Evolutionary conservation across 2,797 vertebrate genomes (phyloP).

Genomic region (Artibeus jamaicensis): DNA sequence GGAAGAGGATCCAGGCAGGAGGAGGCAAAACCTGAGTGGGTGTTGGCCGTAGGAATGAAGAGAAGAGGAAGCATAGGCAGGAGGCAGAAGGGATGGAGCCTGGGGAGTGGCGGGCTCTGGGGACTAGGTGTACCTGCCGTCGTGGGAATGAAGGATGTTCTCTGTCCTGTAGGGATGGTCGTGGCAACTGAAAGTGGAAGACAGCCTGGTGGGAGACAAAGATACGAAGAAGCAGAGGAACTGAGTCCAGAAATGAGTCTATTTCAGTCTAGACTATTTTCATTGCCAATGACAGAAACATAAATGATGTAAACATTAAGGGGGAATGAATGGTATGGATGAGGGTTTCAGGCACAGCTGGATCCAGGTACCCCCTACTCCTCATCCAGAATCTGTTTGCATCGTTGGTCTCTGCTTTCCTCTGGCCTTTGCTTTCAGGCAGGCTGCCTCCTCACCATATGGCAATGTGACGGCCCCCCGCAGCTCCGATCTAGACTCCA

Average conservation of each 20-base stretch:
- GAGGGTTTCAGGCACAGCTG: neutral
- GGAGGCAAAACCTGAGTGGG: too few species aligned
- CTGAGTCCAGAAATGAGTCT: neutral
- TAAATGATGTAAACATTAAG: neutral
- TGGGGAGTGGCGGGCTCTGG: too few species aligned
- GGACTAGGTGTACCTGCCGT: neutral
- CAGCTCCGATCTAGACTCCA: neutral
- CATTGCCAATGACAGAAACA: neutral
- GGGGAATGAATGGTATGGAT: neutral
- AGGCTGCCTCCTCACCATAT: neutral
- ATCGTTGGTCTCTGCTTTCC: neutral
- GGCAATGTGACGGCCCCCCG: neutral
- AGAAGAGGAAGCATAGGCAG: neutral
- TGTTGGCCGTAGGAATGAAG: neutral
- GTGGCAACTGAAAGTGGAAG: neutral
- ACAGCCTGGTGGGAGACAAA: neutral
- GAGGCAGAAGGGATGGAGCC: neutral
- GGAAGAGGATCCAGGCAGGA: neutral
- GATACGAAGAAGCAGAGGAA: neutral
- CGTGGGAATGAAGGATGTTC: neutral
- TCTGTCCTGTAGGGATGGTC: neutral
- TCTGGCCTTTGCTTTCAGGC: neutral
- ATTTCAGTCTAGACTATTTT: neutral
- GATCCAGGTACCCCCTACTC: neutral
- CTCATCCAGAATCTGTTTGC: neutral